phyloP scores from a whole-genome alignment of 2,113 vertebrate genomes.

The Tychaedon coryphoeus region DNA sequence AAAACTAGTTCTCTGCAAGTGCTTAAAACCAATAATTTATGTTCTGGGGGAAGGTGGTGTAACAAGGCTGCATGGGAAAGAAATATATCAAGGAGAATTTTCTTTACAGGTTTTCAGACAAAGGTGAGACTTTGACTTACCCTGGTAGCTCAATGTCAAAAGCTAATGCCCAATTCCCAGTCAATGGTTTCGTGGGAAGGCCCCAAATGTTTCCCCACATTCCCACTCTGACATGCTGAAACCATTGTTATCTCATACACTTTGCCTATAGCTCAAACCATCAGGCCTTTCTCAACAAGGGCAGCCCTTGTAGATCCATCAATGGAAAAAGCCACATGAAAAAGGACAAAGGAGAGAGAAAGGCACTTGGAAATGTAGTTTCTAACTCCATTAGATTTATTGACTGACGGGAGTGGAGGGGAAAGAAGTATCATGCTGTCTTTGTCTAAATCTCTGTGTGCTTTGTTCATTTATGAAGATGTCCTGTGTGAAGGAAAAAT shows the following conservation, averaged over 20 bases:
- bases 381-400: neutral
- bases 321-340: neutral
- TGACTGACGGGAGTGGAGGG: neutral
- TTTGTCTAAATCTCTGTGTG: neutral
- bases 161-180: neutral
- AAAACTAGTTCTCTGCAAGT: neutral
- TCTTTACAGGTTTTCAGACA: neutral
- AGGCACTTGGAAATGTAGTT: neutral
- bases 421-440: neutral
- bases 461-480: constrained; percentile 35
- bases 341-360: neutral
- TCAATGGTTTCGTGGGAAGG: neutral
- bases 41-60: neutral
- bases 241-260: neutral
- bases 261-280: neutral
- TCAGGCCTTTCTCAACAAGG: neutral
- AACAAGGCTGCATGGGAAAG: neutral
- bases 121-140: neutral
- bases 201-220: neutral
- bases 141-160: neutral
- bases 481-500: constrained; percentile 20
- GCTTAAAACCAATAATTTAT: neutral
- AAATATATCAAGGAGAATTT: neutral
- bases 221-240: neutral
- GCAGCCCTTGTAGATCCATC: neutral